Base-by-base conservation (phyloP, 2,797 vertebrate species). In the Psittacula derbiana region DNA sequence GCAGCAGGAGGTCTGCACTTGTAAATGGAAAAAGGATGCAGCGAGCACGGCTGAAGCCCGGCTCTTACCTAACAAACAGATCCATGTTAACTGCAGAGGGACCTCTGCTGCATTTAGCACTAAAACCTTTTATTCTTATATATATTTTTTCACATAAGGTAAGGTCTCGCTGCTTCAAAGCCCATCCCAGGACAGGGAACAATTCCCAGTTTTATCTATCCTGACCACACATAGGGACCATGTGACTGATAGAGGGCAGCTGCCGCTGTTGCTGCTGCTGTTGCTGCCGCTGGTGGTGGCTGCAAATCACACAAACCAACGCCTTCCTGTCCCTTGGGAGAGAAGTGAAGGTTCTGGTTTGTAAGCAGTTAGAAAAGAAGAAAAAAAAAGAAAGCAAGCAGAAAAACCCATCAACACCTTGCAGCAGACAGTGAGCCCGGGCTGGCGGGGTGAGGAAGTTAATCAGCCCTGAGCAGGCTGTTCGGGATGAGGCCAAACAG, bases 401-500 rank as follows among this genome's bases (percentile, higher is more conserved):
- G 79, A 86, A 81, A 91, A 88, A 92, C 66, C 57, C 57, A 94
- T 86, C 91, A 90, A 96, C 94, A 96, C 91, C 90, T 93, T 84
- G 87, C 86, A 96, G 91, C 95, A 97, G 95, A 88, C 96, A 96
- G 85, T 85, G 81, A 71, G 95, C 78, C 75, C 50, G 31, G 95
- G 82, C 92, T 93, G 93, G 86, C 50, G 27, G 90, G 79, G 93
- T 95, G 80, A 97, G 98, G 97, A 97, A 98, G 97, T 98, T 98
- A 98, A 97, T 98, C 92, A 97, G 98, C 92, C 92, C 72, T 65
- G 60, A 52, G 95, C 94, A 95, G 97, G 94, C 97, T 96, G 95
- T 92, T 97, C 92, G 97, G 97, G 97, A 98, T 97, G 95, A 95
- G 93, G 96, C 96, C 94, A 94, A 98, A 98, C 99, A 99, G 98